These are phyloP conservation scores for Anastrepha ludens DNA, from an alignment of 1,140 invertebrate genomes.

Conservation along the genomic window DNA sequence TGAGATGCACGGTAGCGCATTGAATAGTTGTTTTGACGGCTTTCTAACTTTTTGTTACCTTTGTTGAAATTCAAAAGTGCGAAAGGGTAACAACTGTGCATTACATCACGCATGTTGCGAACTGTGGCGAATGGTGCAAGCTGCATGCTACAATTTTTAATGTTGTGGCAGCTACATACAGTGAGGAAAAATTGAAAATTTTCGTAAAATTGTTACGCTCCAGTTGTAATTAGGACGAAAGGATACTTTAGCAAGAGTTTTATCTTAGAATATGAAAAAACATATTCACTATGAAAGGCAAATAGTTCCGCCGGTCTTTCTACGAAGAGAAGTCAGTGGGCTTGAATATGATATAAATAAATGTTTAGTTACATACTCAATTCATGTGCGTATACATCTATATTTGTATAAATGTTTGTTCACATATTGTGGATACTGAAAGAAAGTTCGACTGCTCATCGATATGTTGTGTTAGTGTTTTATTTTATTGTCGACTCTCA, in stretches of 20 bases:
- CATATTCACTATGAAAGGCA: too few species aligned
- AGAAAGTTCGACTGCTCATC: too few species aligned
- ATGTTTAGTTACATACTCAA: too few species aligned
- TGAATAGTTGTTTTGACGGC: neutral
- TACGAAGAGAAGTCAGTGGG: too few species aligned
- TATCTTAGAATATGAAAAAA: neutral
- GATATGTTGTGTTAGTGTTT: too few species aligned
- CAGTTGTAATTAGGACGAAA: slow-evolving; percentile 24
- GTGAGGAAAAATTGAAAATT: slow-evolving; percentile 52
- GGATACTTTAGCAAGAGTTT: too few species aligned
- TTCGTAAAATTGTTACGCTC: slow-evolving; percentile 55
- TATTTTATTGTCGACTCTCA: too few species aligned
- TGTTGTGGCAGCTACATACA: slow-evolving; percentile 16
- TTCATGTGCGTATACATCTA: too few species aligned
- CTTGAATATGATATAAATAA: too few species aligned
- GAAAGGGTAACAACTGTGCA: neutral
- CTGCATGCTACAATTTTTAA: neutral
- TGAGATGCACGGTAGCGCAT: neutral
- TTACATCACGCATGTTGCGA: slow-evolving; percentile 13
- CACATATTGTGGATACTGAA: too few species aligned
- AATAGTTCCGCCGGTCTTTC: too few species aligned
- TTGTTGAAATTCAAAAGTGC: slow-evolving; percentile 34
- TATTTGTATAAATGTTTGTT: too few species aligned
- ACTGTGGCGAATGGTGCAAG: neutral
- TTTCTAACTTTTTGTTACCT: slow-evolving; percentile 11